These are phyloP conservation scores for Hipparchia sbordonii DNA, from an alignment of 2,888 invertebrate species.

Conservation along the genomic window DNA sequence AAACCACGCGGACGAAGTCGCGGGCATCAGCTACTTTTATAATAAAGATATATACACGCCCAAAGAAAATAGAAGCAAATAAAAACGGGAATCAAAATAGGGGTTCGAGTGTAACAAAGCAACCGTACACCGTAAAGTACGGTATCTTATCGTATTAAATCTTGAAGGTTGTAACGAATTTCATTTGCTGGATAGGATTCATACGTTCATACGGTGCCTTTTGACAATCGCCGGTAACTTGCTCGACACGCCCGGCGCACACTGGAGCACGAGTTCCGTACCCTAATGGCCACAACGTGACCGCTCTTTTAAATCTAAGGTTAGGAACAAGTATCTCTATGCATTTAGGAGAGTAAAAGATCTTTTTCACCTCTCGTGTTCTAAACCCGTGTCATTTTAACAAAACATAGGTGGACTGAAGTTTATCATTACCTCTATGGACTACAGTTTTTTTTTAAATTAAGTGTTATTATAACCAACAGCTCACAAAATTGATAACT, in stretches of 20 bases:
- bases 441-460: too few species aligned
- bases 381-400: too few species aligned
- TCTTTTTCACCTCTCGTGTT: too few species aligned
- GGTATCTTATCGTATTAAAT: conserved; percentile 31
- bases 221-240: conserved; percentile 55
- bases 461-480: too few species aligned
- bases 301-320: conserved; percentile 33
- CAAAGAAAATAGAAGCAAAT: not conserved
- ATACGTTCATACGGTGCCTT: conserved; percentile 39
- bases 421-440: too few species aligned
- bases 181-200: conserved; percentile 24
- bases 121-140: conserved; percentile 29
- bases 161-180: conserved; percentile 29
- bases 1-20: too few species aligned
- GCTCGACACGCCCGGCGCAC: conserved; percentile 45
- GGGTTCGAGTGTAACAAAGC: not conserved
- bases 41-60: too few species aligned
- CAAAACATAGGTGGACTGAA: too few species aligned
- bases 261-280: conserved; percentile 38
- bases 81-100: not conserved
- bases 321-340: not conserved
- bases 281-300: conserved; percentile 39
- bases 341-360: too few species aligned
- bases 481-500: too few species aligned
- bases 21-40: too few species aligned